phyloP scores from a whole-genome alignment of 2,113 vertebrate species.

The Oceanites oceanicus region DNA sequence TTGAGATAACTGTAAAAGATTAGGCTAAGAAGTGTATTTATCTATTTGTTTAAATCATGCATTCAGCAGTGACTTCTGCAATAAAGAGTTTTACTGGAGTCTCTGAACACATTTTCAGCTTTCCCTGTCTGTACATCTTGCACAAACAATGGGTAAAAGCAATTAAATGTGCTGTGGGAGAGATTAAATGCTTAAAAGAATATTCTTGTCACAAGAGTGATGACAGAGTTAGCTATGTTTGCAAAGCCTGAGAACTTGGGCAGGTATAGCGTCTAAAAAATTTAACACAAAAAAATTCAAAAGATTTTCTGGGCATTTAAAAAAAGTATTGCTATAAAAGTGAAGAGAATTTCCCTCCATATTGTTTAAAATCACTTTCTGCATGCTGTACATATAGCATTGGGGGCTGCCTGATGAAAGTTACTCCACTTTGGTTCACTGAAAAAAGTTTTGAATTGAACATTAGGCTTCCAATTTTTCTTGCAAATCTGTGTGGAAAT shows the following conservation, averaged over 20 bases:
- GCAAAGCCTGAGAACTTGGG: not conserved
- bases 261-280: not conserved
- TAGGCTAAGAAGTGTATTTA: not conserved
- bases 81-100: not conserved
- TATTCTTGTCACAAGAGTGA: not conserved
- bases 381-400: not conserved
- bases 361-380: not conserved
- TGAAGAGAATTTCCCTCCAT: not conserved
- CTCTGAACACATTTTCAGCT: not conserved
- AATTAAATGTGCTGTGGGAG: not conserved
- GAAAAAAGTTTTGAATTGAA: constrained; percentile 17
- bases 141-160: not conserved
- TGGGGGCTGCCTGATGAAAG: not conserved
- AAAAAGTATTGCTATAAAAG: not conserved
- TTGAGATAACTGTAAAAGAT: not conserved
- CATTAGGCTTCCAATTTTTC: not conserved
- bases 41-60: not conserved
- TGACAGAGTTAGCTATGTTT: not conserved
- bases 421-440: not conserved
- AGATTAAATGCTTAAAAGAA: not conserved
- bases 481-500: not conserved
- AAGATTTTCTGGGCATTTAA: not conserved
- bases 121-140: not conserved
- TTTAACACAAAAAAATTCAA: not conserved
- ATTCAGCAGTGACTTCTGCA: not conserved